phyloP scores from a whole-genome alignment of 2,113 vertebrate species.

The Puma concolor region DNA sequence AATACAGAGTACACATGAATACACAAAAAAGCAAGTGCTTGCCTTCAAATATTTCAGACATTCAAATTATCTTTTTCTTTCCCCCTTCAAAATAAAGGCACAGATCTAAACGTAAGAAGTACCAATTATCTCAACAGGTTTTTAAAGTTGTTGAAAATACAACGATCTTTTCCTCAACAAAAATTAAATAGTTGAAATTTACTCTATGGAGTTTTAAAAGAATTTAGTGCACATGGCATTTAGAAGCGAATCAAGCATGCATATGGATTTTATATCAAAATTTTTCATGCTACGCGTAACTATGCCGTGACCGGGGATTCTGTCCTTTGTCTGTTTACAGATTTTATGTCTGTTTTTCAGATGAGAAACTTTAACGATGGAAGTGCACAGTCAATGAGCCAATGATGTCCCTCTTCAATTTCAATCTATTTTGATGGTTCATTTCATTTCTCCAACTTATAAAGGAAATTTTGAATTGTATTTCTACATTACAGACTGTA shows the following conservation, averaged over 20 bases:
- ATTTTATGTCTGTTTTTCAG: slow-evolving; percentile 13
- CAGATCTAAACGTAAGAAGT: slow-evolving; percentile 1
- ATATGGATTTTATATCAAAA: slow-evolving; percentile 32
- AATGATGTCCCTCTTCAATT: slow-evolving; percentile 13
- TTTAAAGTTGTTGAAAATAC: slow-evolving; percentile 39
- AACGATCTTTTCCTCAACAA: neutral
- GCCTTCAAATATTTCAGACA: neutral
- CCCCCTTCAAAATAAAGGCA: neutral
- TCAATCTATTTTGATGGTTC: slow-evolving; percentile 33
- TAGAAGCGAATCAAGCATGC: neutral
- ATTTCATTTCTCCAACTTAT: slow-evolving; percentile 55
- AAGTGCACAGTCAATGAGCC: neutral
- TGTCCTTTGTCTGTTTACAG: slow-evolving; percentile 54
- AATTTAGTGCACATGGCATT: slow-evolving; percentile 28
- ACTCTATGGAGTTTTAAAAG: neutral
- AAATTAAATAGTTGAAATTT: slow-evolving; percentile 47
- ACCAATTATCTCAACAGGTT: neutral
- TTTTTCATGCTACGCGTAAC: slow-evolving; percentile 22
- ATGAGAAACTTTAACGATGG: slow-evolving; percentile 19
- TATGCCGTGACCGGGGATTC: neutral
- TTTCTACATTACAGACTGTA: neutral
- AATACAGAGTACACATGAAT: neutral
- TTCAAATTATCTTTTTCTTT: slow-evolving; percentile 25
- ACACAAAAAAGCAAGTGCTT: neutral
- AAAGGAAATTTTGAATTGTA: slow-evolving; percentile 43